phyloP scores from a whole-genome alignment of 2,888 invertebrate species.

The Polia nebulosa region DNA sequence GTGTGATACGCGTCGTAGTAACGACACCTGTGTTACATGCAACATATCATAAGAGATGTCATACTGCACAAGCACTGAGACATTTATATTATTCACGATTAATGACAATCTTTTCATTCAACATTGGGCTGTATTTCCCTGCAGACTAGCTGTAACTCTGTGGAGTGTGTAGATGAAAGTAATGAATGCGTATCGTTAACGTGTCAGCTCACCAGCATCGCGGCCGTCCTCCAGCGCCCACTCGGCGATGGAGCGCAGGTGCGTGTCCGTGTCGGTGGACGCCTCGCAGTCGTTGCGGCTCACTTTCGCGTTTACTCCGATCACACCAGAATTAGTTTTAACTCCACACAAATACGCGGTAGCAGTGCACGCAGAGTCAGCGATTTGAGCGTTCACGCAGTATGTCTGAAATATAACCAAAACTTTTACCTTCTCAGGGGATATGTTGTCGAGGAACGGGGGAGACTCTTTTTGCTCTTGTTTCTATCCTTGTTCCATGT shows the following conservation, averaged over 20 bases:
- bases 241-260: constrained; percentile 92
- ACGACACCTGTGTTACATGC: constrained; percentile 91
- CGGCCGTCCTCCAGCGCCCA: constrained; percentile 91
- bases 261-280: constrained; percentile 87
- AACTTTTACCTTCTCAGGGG: too few relatives aligned
- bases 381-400: constrained; percentile 91
- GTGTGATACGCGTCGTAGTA: constrained; percentile 94
- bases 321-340: constrained; percentile 91
- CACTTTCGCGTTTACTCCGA: constrained; percentile 93
- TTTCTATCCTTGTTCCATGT: too few relatives aligned
- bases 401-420: constrained; percentile 82
- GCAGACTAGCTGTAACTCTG: too few relatives aligned
- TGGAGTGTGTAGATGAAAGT: too few relatives aligned
- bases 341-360: constrained; percentile 93
- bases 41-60: background rate
- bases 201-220: constrained; percentile 73
- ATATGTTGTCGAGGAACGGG: too few relatives aligned
- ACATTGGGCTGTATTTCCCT: background rate
- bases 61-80: background rate
- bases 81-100: background rate
- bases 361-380: constrained; percentile 93
- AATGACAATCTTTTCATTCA: background rate
- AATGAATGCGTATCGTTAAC: too few relatives aligned
- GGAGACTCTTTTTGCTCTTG: too few relatives aligned
- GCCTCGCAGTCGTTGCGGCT: constrained; percentile 90